These are phyloP conservation scores for Drosophila flavopinicola DNA, from an alignment of 2,888 invertebrate genomes.

Conservation along the genomic window DNA sequence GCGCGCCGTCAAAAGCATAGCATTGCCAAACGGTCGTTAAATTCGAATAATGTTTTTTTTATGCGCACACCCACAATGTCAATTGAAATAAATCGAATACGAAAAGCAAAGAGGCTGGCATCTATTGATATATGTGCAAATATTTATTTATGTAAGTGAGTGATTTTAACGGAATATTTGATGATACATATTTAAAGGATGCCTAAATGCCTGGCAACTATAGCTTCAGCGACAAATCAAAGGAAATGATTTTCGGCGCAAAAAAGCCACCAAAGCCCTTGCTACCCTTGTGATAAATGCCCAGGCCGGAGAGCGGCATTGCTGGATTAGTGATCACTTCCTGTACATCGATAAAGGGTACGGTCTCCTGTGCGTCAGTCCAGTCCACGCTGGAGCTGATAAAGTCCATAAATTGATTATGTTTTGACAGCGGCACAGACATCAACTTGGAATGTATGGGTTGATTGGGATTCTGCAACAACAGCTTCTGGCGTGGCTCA, in stretches of 20 bases:
- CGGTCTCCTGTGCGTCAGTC: slow-evolving; percentile 92
- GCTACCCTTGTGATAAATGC: slow-evolving; percentile 90
- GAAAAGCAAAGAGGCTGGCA: no score
- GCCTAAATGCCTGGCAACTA: no score
- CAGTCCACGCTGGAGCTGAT: slow-evolving; percentile 88
- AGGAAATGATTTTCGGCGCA: slow-evolving; percentile 90
- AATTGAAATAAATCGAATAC: no score
- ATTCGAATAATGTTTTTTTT: neutral
- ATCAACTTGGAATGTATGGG: slow-evolving; percentile 86
- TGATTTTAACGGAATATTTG: no score
- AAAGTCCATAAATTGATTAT: slow-evolving; percentile 89
- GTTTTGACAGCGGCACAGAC: slow-evolving; percentile 86
- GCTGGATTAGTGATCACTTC: slow-evolving; percentile 88
- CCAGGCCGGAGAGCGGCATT: slow-evolving; percentile 90
- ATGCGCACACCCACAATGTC: no score
- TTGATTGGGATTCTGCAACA: slow-evolving; percentile 87
- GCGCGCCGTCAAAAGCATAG: neutral
- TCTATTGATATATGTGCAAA: neutral
- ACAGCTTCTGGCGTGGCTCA: slow-evolving; percentile 85
- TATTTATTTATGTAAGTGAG: neutral
- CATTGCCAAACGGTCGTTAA: neutral
- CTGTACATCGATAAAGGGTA: slow-evolving; percentile 92
- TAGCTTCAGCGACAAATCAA: slow-evolving; percentile 67
- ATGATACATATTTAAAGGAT: neutral
- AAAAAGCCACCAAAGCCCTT: slow-evolving; percentile 90